These are phyloP conservation scores for Beaufortia kweichowensis DNA, from an alignment of 2,113 vertebrate genomes.

Conservation along the genomic window DNA sequence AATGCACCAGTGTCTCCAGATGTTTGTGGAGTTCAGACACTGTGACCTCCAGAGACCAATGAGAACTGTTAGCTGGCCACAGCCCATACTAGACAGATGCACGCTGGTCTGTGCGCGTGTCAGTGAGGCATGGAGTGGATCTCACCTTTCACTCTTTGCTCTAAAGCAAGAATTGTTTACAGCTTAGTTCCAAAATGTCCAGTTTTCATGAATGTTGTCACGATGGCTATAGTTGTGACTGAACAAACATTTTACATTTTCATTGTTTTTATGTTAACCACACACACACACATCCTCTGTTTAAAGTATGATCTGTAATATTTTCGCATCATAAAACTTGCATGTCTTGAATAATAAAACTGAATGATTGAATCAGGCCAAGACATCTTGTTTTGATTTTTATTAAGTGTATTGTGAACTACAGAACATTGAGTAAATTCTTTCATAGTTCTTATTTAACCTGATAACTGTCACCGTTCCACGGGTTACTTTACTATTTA, in stretches of 20 bases:
- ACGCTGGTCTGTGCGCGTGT: constrained; percentile 4
- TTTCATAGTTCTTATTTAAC: no score
- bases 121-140: constrained; percentile 6
- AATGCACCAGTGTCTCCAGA: constrained; percentile 12
- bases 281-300: no score
- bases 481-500: no score
- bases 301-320: background rate
- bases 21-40: constrained; percentile 22
- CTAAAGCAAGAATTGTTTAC: background rate
- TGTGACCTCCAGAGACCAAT: background rate
- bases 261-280: no score
- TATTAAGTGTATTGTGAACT: background rate
- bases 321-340: background rate
- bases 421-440: no score
- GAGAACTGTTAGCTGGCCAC: background rate
- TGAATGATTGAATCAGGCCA: background rate
- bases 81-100: constrained; percentile 19
- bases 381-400: background rate
- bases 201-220: background rate
- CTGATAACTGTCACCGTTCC: no score
- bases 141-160: constrained; percentile 21
- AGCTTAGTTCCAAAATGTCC: background rate
- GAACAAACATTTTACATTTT: background rate
- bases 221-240: background rate
- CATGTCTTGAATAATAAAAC: background rate